Evolutionary conservation across 1,140 invertebrate genomes (phyloP), one percentile per base, ranked within the genome.

Genomic region (Pseudobourletiella spinata): DNA sequence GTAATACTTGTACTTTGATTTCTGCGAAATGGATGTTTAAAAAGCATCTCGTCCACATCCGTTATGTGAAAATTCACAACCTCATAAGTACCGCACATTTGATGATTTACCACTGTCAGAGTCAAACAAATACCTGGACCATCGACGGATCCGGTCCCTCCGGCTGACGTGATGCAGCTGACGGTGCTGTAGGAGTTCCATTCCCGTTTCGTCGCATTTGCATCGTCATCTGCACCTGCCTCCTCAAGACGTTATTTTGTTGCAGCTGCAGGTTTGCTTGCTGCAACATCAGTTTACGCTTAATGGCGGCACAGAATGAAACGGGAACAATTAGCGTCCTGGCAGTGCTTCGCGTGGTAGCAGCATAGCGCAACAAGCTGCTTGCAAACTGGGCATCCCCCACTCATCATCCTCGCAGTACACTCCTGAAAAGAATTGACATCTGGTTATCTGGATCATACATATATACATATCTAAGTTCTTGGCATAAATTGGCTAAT

Each of bases 331-430:
- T 96, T 96, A 43, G 84, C 85, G 78, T 95, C 91, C 76, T 87
- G 86, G 80, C 96, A 99, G 79, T 97, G 92, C 78, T 98, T 99
- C 3, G 96, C 95, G 76, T 99, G 96, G 77, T 97, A 98, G 77
- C 93, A 97, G 73, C 96, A 99, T 20, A 99, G 78, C 2, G 95
- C 95, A 72, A 99, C 94, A 28, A 99, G 84, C 73, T 99, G 96
- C 76, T 98, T 98, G 80, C 96, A 99, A 69, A 98, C 96, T 11
- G 92, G 91, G 77, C 96, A 99, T 50, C 89, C 91, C 67, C 91
- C 92, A 73, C 94, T 95, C 26, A 89, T 93, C 77, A 96, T 96
- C 61, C 91, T 81, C 75, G n/a, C n/a, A n/a, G n/a, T n/a, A n/a
- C n/a, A n/a, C n/a, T n/a, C n/a, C n/a, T n/a, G n/a, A n/a, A n/a